Base-by-base conservation (phyloP, 2,797 vertebrate species). In the Coregonus suidteri region DNA sequence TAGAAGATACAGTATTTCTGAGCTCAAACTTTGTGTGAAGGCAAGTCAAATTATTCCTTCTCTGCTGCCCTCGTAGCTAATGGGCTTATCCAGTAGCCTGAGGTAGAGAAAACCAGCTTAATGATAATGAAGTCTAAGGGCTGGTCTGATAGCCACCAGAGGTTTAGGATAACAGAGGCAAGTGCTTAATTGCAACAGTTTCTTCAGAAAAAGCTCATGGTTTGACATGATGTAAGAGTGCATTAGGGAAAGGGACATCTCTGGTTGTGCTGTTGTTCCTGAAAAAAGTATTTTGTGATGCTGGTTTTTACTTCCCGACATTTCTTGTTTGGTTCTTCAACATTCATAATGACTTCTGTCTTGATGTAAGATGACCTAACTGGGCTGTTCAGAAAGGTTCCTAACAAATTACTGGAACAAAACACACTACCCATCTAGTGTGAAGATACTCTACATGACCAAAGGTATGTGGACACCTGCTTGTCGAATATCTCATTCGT, bases 121-220 rank as follows among this genome's bases (percentile, higher is more conserved):
- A 65, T 41, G 73, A 74, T 74, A 74, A 65, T 65, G 56, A 74
- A 13, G 31, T n/a, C 30, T 53, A 56, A 11, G 53, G 34, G 6
- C 35, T 11, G 9, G 34, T 56, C 41, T 51, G 18, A 47, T 25
- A 41, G 9, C 68, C 6, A 31, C 5, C 51, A 34, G 15, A 34
- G 51, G 51, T 31, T 53, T 52, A 72, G 52, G 51, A 53, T 30
- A 53, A 53, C 47, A 72, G 71, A 73, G 53, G 31, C 30, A 4
- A 35, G 5, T 18, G 31, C 52, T 15, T 25, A 30, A 72, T 72
- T 54, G 47, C 47, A 53, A 51, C n/a, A 18, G 71, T 56, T 56
- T 56, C 30, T 9, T 59, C 9, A 73, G 30, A 73, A 54, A 73
- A 34, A 54, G 51, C 71, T 16, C 14, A 72, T 53, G 2, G 15